Conservation (phyloP, 2,797 vertebrate genomes). For the Linurgus olivaceus region DNA sequence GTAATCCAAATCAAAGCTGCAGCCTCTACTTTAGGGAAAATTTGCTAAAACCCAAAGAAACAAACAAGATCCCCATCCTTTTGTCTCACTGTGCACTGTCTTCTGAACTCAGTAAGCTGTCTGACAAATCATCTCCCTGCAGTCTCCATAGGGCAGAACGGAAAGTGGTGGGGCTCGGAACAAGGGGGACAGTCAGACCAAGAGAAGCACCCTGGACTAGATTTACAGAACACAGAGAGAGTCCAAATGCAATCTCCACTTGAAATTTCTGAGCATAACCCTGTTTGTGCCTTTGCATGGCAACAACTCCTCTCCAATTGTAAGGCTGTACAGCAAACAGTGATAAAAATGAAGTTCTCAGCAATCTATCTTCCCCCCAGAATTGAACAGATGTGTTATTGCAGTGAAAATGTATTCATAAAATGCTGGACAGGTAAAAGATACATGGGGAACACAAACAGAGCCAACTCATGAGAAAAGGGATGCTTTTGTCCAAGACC, state of each 20-base stretch:
- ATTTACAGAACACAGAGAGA: background rate
- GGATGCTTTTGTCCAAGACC: background rate
- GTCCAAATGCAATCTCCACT: background rate
- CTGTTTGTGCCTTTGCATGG: background rate
- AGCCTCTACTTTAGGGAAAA: background rate
- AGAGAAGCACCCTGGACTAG: background rate
- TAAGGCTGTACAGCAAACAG: background rate
- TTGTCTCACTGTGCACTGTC: background rate
- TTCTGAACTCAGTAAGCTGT: background rate
- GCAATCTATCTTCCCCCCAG: background rate
- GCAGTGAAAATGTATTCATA: background rate
- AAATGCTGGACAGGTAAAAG: background rate
- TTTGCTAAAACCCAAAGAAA: background rate
- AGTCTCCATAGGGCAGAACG: background rate
- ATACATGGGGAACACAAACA: rapidly evolving
- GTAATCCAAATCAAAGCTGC: background rate
- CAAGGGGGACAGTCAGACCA: background rate
- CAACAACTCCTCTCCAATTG: background rate
- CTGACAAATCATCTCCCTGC: background rate
- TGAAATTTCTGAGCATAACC: background rate
- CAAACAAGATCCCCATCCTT: rapidly evolving
- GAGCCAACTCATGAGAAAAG: background rate
- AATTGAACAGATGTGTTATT: background rate
- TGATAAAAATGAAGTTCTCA: background rate
- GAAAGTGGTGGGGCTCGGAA: background rate